Base-by-base conservation (phyloP, 2,797 vertebrate genomes). In the Typhlichthys subterraneus region DNA sequence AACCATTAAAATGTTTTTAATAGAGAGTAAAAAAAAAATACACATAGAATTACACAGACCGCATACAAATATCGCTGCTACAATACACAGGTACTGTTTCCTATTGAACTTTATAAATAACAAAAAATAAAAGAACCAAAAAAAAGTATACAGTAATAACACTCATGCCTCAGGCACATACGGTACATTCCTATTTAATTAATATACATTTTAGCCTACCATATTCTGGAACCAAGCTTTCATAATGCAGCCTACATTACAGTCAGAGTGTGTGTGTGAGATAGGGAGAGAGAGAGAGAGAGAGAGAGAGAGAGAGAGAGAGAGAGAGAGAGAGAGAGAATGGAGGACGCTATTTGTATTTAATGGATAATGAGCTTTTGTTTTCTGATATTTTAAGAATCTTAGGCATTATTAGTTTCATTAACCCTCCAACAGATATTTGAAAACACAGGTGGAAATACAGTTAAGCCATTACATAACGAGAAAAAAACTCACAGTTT, bases 81-180 rank as follows among this genome's bases (percentile, higher is more conserved):
- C 84, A 86, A 84, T 80, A 85, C 67, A 80, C 76, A 81, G 57
- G 84, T 79, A 75, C 23, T 4, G 55, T 83, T 84, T 86, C 81
- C 91, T 93, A 92, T 92, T 92, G 92, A 91, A 90, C 84, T 89
- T 84, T 77, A 55, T 55, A 55, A 55, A 29, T 55, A 67, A 29
- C 14, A 38, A 13, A 14, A 54, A 29, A 54, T 29, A n/a, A 54
- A 54, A 12, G 53, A 12, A 13, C 17, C 10, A 84, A 81, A 80
- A 83, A 67, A 84, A 67, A 68, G 83, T 76, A 72, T 88, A 88
- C 81, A 87, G 73, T 86, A 84, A 85, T 77, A 56, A 72, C 82
- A 80, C 57, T 15, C 68, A 78, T 63, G 63, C 57, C 42, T 68
- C 42, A 3, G 65, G 50, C 62, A 82, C 72, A 76, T 53, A 68